Evolutionary conservation across 2,113 vertebrate genomes (phyloP).

Genomic region (Lophotis ruficrista): DNA sequence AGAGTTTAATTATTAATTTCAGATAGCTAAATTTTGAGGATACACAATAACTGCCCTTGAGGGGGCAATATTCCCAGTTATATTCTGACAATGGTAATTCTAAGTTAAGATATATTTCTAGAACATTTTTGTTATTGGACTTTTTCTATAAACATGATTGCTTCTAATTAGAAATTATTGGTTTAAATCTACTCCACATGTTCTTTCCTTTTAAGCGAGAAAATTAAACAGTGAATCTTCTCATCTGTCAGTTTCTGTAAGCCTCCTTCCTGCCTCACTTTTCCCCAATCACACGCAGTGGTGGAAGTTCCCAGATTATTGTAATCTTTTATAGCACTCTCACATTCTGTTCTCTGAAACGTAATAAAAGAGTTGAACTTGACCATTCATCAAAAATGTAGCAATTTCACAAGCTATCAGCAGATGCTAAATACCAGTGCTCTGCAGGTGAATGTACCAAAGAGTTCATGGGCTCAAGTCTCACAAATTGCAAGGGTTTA

Average conservation of each 20-base stretch:
- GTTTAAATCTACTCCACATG: slow-evolving; percentile 58
- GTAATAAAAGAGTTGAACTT: slow-evolving; percentile 41
- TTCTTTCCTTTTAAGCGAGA: slow-evolving; percentile 62
- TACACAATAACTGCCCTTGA: not conserved
- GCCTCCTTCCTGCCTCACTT: rapidly evolving
- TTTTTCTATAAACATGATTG: slow-evolving; percentile 61
- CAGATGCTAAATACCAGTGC: slow-evolving; percentile 9
- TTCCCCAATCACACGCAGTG: not conserved
- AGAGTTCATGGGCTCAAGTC: not conserved
- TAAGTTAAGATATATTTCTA: slow-evolving; percentile 36
- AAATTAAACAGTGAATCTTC: slow-evolving; percentile 73
- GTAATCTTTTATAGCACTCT: slow-evolving; percentile 43
- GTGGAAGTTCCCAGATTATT: slow-evolving; percentile 3
- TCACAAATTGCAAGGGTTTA: not conserved
- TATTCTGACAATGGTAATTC: not conserved
- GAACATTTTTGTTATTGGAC: slow-evolving; percentile 47
- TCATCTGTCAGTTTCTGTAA: slow-evolving; percentile 61
- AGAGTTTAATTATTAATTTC: slow-evolving; percentile 45
- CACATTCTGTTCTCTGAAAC: slow-evolving; percentile 39
- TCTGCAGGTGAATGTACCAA: not conserved
- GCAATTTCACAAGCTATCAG: not conserved
- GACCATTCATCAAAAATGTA: slow-evolving; percentile 56
- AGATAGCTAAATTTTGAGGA: slow-evolving; percentile 1
- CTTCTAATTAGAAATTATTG: slow-evolving; percentile 77
- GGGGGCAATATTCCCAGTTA: not conserved